Evolutionary conservation across 2,888 invertebrate genomes (phyloP), one percentile per base, ranked within the genome.

Genomic region (Ormyrus thymus): DNA sequence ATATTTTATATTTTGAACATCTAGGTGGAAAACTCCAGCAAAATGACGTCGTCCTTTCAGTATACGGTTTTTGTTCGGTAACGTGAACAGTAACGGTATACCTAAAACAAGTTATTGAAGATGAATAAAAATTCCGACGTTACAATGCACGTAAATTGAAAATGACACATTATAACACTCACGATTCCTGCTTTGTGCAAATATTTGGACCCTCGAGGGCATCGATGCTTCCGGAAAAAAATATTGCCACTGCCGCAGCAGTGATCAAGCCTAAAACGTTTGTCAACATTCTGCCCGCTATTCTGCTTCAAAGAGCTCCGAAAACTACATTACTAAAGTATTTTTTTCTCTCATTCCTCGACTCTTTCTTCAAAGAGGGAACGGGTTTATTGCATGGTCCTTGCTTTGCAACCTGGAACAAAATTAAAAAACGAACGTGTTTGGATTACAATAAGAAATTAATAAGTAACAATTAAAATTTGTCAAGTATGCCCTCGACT

Each of bases 1-100:
- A 94, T 71, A 97, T 94, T 89, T 93, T 95, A 90, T 97, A 97
- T 88, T 95, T 95, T 61, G 97, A 95, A 90, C 97, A 97, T 85
- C 95, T 92, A 9, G 96, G 96, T 43, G 97, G 97, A 70, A 97
- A 92, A 87, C 93, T 95, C 78, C 96, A 91, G 90, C 97, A 97
- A 95, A 96, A 97, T 6, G 94, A 93, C 85, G 94, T 94, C 79
- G 94, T 95, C 73, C 96, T 93, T 72, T 94, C 94, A 90, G 97
- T 96, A 86, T 95, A 96, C 0, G 97, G 95, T 88, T 96, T 94
- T 86, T 94, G 92, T 88, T 96, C 96, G 0, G 96, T 94, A 61
- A 96, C 94, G 75, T 93, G 92, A 70, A 97, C 94, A 50, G 95
- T 94, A 51, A 94, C 93, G 64, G 94, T 94, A 87, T 96, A 97